Evolutionary conservation across 2,797 vertebrate genomes (phyloP), one percentile per base, ranked within the genome.

Genomic region (Acanthurus leucopareius): DNA sequence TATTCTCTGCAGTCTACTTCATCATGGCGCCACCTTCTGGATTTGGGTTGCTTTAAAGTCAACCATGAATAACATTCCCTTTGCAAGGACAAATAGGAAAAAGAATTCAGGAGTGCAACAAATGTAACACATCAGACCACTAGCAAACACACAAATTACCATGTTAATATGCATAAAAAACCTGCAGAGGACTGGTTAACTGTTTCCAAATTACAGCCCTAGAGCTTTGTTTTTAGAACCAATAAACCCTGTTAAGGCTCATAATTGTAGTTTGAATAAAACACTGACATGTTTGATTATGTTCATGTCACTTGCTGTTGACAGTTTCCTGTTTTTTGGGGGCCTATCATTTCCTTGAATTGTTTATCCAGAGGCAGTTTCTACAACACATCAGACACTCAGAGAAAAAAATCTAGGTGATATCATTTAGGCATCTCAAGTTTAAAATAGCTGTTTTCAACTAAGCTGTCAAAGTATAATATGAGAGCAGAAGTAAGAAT

Each of bases 1-100:
- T 1, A 22, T 11, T 3, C 45, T 48, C 14, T 35, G 4, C 9
- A 59, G 16, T 35, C 47, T 19, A 25, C 19, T 49, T 56, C 17
- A 73, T 56, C 1, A 3, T 74, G 38, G 81, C 67, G 72, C 85
- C 86, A 72, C 76, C 85, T 72, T 70, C 71, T 84, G 86, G 88
- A 76, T 28, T 51, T 4, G 22, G 5, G 38, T 47, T 40, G 38
- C 2, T 19, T 9, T n/a, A 45, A 51, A 20, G 58, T n/a, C n/a
- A 64, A 20, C 4, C 13, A 20, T 9, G 2, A 14, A 51, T 5
- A n/a, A 40, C 2, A 7, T 4, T 51, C 6, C 11, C 11, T 45
- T 51, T 57, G 51, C 6, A 45, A 54, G 0, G 11, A 38, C 51
- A 57, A 40, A 11, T 35, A 6, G 4, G 4, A 48, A 16, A 32